Evolutionary conservation across 1,140 invertebrate species (phyloP), one percentile per base, ranked within the genome.

Genomic region (Diorhabda sublineata): DNA sequence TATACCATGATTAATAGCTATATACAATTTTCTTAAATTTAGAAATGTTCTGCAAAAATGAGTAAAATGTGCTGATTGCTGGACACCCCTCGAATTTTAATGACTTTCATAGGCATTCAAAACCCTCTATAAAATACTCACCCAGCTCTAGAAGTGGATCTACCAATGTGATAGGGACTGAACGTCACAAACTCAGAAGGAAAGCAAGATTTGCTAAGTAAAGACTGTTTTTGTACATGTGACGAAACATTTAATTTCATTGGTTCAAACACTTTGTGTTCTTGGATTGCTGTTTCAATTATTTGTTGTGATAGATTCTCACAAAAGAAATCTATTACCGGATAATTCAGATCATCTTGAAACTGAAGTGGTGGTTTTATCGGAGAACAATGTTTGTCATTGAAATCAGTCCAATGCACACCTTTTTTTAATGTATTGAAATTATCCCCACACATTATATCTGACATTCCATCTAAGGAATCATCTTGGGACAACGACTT

Each of bases 401-500:
- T 76, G 6, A 81, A 57, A 69, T 85, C 85, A 5, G 78, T 81
- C 84, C 85, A 87, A 59, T 84, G 84, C 41, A 90, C 89, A 42
- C 88, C 90, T 81, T 92, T 92, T 75, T 92, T 92, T 66, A 92
- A 82, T 5, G 91, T 92, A 77, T 92, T 92, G 77, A 91, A 92
- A 78, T 91, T 91, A 80, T 92, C 90, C 43, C 88, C 87, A 74
- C 89, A 90, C 85, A 91, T 91, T 45, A 84, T 83, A 74, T 88
- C 86, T 4, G 87, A 88, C 78, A 88, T 88, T 66, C 84, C 84
- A 82, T 88, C 87, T 72, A 89, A 83, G 41, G 87, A 89, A 78
- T 89, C 87, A 73, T 85, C 82, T 78, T 88, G 87, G 4, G 87
- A 88, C 42, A 89, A 72, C 42, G 84, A 86, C 75, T 85, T 85